A percentile compares a stretch with the other conserved stretches of the same genome.
phyloP scores from a whole-genome alignment of 1,140 invertebrate genomes.

The Drosophila quadrilineata region DNA sequence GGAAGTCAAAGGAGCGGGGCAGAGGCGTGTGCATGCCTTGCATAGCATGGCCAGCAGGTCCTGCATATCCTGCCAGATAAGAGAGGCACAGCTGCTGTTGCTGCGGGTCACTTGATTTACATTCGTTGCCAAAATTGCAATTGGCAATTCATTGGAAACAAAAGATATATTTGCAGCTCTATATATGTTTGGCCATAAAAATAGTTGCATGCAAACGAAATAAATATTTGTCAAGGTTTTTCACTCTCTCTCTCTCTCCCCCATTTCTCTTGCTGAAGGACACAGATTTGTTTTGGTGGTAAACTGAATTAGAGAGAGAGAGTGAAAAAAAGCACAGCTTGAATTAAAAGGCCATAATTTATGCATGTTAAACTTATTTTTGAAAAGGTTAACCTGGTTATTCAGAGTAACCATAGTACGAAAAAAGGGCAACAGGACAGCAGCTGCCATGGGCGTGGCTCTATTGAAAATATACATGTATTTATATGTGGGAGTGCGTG shows the following conservation, averaged over 20 bases:
- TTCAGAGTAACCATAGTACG: constrained; percentile 5
- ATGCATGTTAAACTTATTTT: constrained; percentile 32
- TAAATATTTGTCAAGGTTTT: constrained; percentile 18
- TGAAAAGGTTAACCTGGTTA: constrained; percentile 29
- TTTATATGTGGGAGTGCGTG: background rate
- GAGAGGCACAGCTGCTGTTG: background rate
- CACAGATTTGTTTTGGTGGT: constrained; percentile 16
- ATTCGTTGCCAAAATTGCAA: constrained; percentile 4
- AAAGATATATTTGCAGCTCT: constrained; percentile 9
- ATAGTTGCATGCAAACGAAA: constrained; percentile 8
- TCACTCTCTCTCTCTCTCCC: background rate
- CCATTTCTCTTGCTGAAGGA: constrained; percentile 5
- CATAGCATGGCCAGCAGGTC: background rate
- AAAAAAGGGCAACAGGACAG: background rate
- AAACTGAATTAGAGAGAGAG: background rate
- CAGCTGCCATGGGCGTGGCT: too few relatives aligned
- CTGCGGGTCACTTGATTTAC: constrained; percentile 22
- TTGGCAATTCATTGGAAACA: constrained; percentile 12
- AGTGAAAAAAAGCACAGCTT: background rate
- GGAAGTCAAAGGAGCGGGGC: background rate
- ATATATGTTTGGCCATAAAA: background rate
- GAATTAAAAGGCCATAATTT: constrained; percentile 30
- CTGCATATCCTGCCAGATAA: background rate
- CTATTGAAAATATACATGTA: too few relatives aligned
- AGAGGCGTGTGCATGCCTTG: background rate